Base-by-base conservation (phyloP, 2,797 vertebrate genomes). In the Enteromius argenteus region DNA sequence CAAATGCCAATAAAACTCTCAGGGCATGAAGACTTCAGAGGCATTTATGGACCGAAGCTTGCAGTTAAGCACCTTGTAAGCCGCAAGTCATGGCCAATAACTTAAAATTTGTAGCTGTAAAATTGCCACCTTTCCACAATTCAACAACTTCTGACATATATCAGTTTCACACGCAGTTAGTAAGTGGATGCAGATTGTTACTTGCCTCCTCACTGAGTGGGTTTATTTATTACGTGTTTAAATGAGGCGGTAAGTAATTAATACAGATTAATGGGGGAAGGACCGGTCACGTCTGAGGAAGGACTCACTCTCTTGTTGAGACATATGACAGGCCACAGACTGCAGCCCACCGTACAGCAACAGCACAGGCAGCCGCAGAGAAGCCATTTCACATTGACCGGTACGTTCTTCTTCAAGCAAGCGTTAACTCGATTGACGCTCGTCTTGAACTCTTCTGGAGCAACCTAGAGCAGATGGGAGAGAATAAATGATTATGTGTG, bases 371-470 rank as follows among this genome's bases (percentile, higher is more conserved):
- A 99, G 90, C 98, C 98, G 86, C 98, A 99, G 0, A 99, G 95
- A 88, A 99, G 96, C 98, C 98, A 99, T 92, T 98, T 99, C 86
- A 99, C 97, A 91, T 97, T 99, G 91, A 99, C 94, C 0, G 98
- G 98, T 87, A 99, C 93, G 92, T 98, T 99, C 93, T 99, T 99
- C 94, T 95, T 98, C 92, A 99, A 92, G 87, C 98, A 99, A 10
- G 96, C 93, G 21, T 99, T 99, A 90, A 99, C 96, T 72, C 96
- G 94, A 86, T 96, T 95, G 91, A 99, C 96, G 89, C 97, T 99
- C 89, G 96, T 98, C 94, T 99, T 99, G 94, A 99, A 99, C 94
- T 99, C 98, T 90, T 99, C 98, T 13, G 98, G 98, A 27, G 98
- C 98, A 89, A 99, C 97, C 98, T 99, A 89, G 21, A 53, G 27